Evolutionary conservation across 2,888 invertebrate genomes (phyloP).

Genomic region (Plebejus melissa): DNA sequence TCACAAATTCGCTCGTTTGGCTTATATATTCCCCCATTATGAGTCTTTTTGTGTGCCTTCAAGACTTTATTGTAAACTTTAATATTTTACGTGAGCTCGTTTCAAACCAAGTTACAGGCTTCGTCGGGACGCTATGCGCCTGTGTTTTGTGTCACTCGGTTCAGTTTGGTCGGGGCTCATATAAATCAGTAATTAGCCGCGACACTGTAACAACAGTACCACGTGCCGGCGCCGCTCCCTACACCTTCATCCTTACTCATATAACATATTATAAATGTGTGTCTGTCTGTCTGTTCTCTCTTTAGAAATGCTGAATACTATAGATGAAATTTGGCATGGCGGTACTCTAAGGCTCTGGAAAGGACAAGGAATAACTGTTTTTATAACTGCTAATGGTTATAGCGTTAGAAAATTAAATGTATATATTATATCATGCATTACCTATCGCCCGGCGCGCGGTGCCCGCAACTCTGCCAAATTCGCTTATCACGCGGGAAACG

Average conservation of each 20-base stretch:
- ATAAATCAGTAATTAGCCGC: constrained; percentile 51
- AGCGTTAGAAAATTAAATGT: too few relatives aligned
- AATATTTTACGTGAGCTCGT: background rate
- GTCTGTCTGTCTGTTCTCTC: background rate
- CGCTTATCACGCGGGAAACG: too few relatives aligned
- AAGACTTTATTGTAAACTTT: too few relatives aligned
- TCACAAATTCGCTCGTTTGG: too few relatives aligned
- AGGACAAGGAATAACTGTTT: too few relatives aligned
- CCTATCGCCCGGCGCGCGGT: too few relatives aligned
- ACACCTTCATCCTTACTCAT: constrained; percentile 28
- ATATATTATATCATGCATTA: too few relatives aligned
- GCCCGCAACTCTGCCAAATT: too few relatives aligned
- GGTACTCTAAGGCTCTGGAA: background rate
- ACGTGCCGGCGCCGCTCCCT: constrained; percentile 45
- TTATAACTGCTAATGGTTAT: too few relatives aligned
- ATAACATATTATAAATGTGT: background rate
- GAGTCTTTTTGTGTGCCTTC: background rate
- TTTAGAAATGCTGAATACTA: background rate
- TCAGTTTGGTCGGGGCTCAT: constrained; percentile 31
- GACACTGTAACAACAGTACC: constrained; percentile 50
- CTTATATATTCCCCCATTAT: too few relatives aligned
- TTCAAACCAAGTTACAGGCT: background rate
- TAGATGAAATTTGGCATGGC: too few relatives aligned
- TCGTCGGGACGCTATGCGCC: background rate
- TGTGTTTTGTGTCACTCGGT: constrained; percentile 32